phyloP scores from a whole-genome alignment of 2,113 vertebrate species.

The Hyperopisus bebe region DNA sequence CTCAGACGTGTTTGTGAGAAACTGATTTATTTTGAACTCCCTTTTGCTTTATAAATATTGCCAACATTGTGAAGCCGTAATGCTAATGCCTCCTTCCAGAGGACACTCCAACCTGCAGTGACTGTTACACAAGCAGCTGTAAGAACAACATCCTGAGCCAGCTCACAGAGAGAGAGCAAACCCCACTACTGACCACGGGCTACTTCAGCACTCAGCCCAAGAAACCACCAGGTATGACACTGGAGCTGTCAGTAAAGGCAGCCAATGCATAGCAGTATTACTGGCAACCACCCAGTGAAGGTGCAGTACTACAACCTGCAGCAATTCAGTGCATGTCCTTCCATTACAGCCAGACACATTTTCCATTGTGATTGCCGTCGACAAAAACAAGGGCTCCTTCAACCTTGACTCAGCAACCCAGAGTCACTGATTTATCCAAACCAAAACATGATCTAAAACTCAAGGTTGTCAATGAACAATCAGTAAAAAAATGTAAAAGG shows the following conservation, averaged over 20 bases:
- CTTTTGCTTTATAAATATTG: background rate
- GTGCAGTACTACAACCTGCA: background rate
- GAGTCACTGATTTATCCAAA: background rate
- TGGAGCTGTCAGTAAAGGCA: background rate
- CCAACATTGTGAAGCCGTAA: background rate
- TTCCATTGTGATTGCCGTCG: background rate
- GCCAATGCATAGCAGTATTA: background rate
- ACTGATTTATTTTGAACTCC: background rate
- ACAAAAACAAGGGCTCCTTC: background rate
- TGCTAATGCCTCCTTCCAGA: conserved; percentile 32
- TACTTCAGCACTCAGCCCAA: conserved; percentile 63
- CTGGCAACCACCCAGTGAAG: background rate
- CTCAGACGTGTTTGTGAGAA: background rate
- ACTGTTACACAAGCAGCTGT: conserved; percentile 56
- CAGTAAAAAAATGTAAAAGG: background rate
- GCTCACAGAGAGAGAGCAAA: conserved; percentile 27
- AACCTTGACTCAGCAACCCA: background rate
- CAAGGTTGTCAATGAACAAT: background rate
- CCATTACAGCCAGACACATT: background rate
- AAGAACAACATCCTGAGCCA: conserved; percentile 52
- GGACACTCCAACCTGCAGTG: conserved; percentile 55
- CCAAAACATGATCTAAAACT: background rate
- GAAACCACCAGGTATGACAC: conserved; percentile 58
- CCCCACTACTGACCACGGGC: conserved; percentile 66
- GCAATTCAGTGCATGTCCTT: background rate